Conservation (phyloP, 2,113 vertebrate species). For the Macrotis lagotis region DNA sequence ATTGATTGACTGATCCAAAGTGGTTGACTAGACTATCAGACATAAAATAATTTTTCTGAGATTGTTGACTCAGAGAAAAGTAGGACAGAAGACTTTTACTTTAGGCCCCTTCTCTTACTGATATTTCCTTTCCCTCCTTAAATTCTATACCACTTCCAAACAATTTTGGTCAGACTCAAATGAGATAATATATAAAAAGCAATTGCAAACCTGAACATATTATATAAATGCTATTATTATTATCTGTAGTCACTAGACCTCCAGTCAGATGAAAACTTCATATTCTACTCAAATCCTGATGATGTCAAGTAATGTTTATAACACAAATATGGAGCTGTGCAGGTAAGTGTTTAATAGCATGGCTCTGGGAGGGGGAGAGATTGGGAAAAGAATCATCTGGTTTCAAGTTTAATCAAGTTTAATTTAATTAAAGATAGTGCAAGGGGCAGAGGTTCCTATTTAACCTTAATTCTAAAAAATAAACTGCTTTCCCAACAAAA, state of each 20-base stretch:
- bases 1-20: not conserved
- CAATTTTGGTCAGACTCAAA: not conserved
- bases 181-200: not conserved
- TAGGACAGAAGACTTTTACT: not conserved
- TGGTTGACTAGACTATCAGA: not conserved
- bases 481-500: too few species aligned
- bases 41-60: not conserved
- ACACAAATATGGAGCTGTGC: not conserved
- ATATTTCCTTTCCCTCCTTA: not conserved
- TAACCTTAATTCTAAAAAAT: too few species aligned
- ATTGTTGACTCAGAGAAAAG: not conserved
- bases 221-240: not conserved
- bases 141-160: not conserved
- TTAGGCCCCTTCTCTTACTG: not conserved
- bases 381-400: not conserved
- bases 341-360: not conserved
- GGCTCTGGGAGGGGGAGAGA: not conserved
- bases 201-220: not conserved
- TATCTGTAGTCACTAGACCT: not conserved
- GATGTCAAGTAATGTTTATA: not conserved
- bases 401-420: not conserved
- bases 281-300: not conserved
- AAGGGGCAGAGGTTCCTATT: too few species aligned
- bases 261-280: too few species aligned
- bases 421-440: too few species aligned